Evolutionary conservation across 2,797 vertebrate species (phyloP).

Genomic region (Cynopterus sphinx): DNA sequence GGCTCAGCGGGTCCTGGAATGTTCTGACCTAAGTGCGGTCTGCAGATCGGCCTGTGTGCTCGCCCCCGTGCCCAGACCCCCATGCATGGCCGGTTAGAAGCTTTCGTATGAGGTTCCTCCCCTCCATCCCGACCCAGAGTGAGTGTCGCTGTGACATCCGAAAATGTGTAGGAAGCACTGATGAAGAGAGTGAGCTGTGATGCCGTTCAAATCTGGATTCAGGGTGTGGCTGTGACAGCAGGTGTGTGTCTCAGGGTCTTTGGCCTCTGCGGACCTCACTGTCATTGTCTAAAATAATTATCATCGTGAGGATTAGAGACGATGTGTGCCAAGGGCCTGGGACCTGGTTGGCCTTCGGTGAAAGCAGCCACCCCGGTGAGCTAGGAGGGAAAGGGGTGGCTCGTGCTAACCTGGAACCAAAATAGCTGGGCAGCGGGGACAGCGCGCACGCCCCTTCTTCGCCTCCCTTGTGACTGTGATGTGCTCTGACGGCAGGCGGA

Average conservation of each 20-base stretch:
- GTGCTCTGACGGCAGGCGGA: constrained; percentile 88
- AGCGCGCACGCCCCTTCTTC: accelerated
- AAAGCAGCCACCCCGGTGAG: background rate
- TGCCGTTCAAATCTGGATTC: background rate
- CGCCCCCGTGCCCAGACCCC: background rate
- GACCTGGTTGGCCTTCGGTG: background rate
- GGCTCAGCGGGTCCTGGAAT: background rate
- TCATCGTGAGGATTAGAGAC: background rate
- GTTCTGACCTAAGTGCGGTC: background rate
- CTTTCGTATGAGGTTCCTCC: background rate
- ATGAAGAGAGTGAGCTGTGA: background rate
- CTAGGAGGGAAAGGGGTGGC: background rate
- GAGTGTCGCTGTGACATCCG: background rate
- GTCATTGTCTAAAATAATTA: background rate
- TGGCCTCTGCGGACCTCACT: background rate
- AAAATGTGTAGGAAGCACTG: background rate
- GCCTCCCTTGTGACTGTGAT: background rate
- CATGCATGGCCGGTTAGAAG: background rate
- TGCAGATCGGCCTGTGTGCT: background rate
- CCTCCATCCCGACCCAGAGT: background rate
- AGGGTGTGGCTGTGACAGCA: background rate
- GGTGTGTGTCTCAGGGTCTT: background rate
- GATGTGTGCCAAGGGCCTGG: background rate
- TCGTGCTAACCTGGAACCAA: background rate
- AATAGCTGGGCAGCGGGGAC: background rate